phyloP scores from a whole-genome alignment of 2,113 vertebrate species.

The Carollia perspicillata region DNA sequence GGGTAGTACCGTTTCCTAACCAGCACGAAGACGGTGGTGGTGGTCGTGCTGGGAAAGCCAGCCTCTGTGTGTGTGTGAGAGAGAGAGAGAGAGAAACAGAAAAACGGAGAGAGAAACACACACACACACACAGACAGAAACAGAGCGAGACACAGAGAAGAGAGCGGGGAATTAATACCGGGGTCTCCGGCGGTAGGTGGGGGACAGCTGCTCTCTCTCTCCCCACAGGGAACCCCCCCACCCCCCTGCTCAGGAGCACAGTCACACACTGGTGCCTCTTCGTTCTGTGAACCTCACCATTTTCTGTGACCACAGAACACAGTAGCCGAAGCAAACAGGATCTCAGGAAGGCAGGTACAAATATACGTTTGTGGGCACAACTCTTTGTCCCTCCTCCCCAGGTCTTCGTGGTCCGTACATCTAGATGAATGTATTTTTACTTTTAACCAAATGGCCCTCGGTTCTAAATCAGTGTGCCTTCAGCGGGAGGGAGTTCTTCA shows the following conservation, averaged over 20 bases:
- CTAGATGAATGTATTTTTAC: background rate
- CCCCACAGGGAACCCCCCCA: background rate
- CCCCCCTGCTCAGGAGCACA: background rate
- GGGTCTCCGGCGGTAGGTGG: background rate
- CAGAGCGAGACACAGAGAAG: background rate
- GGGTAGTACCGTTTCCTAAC: constrained; percentile 62
- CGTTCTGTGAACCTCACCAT: constrained; percentile 36
- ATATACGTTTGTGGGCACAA: background rate
- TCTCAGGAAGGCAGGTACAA: background rate
- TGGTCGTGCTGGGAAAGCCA: background rate
- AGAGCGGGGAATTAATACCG: background rate
- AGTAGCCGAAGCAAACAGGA: background rate
- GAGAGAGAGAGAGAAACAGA: background rate
- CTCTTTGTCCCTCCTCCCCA: background rate
- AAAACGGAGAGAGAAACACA: no score
- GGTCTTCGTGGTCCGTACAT: background rate
- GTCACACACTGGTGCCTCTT: background rate
- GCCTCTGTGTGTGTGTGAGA: background rate
- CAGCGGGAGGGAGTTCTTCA: background rate
- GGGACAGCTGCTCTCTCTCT: background rate
- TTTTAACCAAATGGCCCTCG: constrained; percentile 30
- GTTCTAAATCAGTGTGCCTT: constrained; percentile 32
- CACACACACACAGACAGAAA: background rate
- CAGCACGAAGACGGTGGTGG: background rate
- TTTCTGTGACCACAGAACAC: constrained; percentile 46